Evolutionary conservation across 2,888 invertebrate genomes (phyloP), one percentile per base, ranked within the genome.

Genomic region (Heliconius ethilla): DNA sequence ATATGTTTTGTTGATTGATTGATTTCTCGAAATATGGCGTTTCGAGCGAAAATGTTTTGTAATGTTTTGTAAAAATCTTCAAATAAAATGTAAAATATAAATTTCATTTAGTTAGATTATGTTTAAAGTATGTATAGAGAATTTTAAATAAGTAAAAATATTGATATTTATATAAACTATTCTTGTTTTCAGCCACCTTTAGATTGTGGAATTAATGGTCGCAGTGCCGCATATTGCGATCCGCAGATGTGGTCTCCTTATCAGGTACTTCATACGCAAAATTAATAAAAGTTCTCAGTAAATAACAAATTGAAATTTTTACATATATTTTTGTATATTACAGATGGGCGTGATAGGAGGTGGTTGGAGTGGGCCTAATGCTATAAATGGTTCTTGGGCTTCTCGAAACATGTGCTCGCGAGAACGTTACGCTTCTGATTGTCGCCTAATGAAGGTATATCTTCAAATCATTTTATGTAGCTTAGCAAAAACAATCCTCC

Each of bases 241-340:
- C 91, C 92, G 79, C 93, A 90, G 81, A 91, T 94, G 90, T 94
- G 94, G 94, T 86, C 92, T 75, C 93, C 93, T 83, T 94, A 94
- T 88, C 94, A 94, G 93, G 94, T 93, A 89, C 81, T 55, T 37
- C 51, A 15, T 55, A 33, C 9, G 11, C 40, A 70, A 13, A 66
- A 70, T n/a, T 65, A 70, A 45, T 25, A 22, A 27, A 40, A 10
- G 25, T 40, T n/a, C 2, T 15, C n/a, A 33, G n/a, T 37, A 29
- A 29, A n/a, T n/a, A 51, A 62, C 15, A 25, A 70, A 27, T 9
- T 62, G n/a, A 74, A n/a, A 25, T 66, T 22, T 40, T 45, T 67
- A 13, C 22, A 75, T 15, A 45, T 29, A 63, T 77, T n/a, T 59
- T 59, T n/a, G 7, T 59, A 15, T 63, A 66, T 80, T 83, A 84